Base-by-base conservation (phyloP, 2,113 vertebrate genomes). In the Gavia stellata region DNA sequence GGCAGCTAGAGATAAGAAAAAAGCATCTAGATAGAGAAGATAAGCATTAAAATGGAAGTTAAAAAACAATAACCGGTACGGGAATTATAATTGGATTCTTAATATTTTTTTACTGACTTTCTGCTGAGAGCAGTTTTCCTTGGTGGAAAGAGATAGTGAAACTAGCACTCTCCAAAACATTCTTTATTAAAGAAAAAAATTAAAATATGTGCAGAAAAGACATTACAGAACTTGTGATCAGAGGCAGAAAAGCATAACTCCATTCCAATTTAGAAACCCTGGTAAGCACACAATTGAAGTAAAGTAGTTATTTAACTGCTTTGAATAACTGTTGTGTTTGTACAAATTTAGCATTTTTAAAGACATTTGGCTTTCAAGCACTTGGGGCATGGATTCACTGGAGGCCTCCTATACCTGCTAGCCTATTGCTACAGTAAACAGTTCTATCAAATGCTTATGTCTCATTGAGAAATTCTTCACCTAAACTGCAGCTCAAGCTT, bases 1-100 rank as follows among this genome's bases (percentile, higher is more conserved):
- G 73, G 73, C 47, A 92, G 68, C 70, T 75, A 86, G 73, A 92
- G 88, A 77, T 94, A 91, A 29, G 44, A 49, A 63, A 88, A 95
- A 67, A 14, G 1, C 52, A 87, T 86, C 68, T 68, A 96, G 93
- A 95, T 88, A 88, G 78, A 82, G 58, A 82, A 92, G 90, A 92
- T 86, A 92, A 75, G 25, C 65, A 79, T 92, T 93, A 93, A 92
- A 96, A 63, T 53, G 31, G 25, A 94, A 92, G 68, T 79, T 92
- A 87, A 75, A 90, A 91, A 94, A 26, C 52, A 91, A 79, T 92
- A 96, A 91, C 28, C 0, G 2, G 4, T 75, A 75, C 0, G 1
- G 81, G 61, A 96, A 42, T 25, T 61, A 58, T 91, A 89, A 92
- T 42, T 53, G 25, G 28, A 87, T 92, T 93, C 83, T 86, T 86